A percentile compares a stretch with the other conserved stretches of the same genome.
These are phyloP conservation scores for Epinotia bilunana DNA, from an alignment of 2,888 invertebrate genomes.

Conservation along the genomic window DNA sequence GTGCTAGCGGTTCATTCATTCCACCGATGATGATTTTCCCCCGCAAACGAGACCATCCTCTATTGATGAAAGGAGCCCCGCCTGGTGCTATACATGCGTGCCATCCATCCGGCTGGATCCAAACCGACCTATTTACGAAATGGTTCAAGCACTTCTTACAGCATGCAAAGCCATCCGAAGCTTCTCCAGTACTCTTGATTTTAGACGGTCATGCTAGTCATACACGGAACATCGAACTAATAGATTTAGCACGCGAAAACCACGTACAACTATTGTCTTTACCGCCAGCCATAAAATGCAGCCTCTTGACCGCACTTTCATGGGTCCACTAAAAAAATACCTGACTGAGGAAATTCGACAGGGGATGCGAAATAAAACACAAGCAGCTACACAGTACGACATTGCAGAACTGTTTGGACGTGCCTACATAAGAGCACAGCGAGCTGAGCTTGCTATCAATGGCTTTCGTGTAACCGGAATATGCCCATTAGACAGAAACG, in stretches of 20 bases:
- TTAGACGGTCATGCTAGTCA: background rate
- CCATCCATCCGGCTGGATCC: too few relatives aligned
- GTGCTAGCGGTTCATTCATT: background rate
- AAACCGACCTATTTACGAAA: too few relatives aligned
- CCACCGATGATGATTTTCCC: background rate
- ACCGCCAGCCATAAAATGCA: background rate
- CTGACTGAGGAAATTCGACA: background rate
- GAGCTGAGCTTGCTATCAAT: too few relatives aligned
- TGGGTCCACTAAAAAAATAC: conserved; percentile 11
- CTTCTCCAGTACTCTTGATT: background rate
- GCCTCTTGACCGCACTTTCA: background rate
- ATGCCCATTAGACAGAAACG: too few relatives aligned
- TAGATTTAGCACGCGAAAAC: background rate
- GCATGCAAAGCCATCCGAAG: too few relatives aligned
- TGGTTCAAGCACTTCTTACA: too few relatives aligned
- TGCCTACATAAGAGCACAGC: too few relatives aligned
- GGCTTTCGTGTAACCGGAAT: too few relatives aligned
- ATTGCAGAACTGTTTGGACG: too few relatives aligned
- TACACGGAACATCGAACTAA: background rate
- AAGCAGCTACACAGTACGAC: too few relatives aligned
- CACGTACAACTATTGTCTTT: background rate
- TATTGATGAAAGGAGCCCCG: background rate
- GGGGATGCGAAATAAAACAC: background rate
- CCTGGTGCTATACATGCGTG: background rate
- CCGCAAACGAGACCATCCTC: background rate